Conservation (phyloP, 2,113 vertebrate genomes). For the Macquaria ambigua region DNA sequence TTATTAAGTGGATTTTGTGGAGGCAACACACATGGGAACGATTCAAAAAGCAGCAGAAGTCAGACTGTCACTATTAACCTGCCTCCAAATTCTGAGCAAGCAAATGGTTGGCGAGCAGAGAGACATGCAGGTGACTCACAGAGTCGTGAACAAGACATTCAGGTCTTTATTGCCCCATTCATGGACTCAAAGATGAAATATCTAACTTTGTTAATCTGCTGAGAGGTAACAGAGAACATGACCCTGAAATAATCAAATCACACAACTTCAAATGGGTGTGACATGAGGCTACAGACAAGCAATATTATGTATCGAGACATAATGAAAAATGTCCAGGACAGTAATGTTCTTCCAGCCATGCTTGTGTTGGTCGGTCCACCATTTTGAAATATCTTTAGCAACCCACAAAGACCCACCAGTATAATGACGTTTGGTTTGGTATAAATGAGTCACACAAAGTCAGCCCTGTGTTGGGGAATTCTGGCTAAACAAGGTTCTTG, state of each 20-base stretch:
- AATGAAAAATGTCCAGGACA: background rate
- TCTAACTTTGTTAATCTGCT: too few relatives aligned
- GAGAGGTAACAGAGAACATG: too few relatives aligned
- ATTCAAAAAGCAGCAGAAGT: conserved; percentile 19
- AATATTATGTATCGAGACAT: background rate
- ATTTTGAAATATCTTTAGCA: background rate
- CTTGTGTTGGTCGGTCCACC: too few relatives aligned
- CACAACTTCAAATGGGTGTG: background rate
- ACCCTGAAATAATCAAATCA: background rate
- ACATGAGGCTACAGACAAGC: background rate
- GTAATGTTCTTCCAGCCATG: too few relatives aligned
- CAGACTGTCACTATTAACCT: background rate
- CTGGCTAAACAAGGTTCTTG: background rate
- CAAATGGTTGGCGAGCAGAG: background rate
- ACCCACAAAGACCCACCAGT: background rate
- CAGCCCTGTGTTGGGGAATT: background rate
- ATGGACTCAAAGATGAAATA: background rate
- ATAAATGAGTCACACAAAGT: background rate
- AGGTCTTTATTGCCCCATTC: too few relatives aligned
- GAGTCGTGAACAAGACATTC: too few relatives aligned
- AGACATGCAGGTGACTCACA: background rate
- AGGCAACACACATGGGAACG: background rate
- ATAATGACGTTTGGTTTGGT: too few relatives aligned
- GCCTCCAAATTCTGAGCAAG: background rate
- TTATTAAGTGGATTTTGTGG: background rate